Conservation (phyloP, 2,888 invertebrate species). For the Bedellia somnulentella region DNA sequence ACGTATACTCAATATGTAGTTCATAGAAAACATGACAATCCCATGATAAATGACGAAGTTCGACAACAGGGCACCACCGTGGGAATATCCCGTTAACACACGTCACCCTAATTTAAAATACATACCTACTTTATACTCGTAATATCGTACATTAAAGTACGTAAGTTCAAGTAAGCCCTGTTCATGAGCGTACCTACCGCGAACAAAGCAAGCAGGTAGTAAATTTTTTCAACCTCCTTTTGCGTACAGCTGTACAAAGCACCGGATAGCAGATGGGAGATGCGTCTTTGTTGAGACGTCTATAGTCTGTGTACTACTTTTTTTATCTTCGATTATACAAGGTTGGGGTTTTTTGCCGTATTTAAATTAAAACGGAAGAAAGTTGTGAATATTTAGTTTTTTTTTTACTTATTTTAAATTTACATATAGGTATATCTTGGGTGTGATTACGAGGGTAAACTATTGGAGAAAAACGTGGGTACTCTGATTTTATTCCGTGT, state of each 20-base stretch:
- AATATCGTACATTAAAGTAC: not conserved
- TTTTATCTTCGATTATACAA: not conserved
- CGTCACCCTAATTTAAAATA: no score
- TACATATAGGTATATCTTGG: no score
- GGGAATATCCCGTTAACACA: not conserved
- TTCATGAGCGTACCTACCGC: conserved; percentile 1
- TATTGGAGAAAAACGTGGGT: no score
- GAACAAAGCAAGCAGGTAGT: conserved; percentile 9
- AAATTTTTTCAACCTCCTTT: conserved; percentile 11
- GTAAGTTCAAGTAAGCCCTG: not conserved
- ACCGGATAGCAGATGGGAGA: conserved; percentile 43
- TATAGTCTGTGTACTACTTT: not conserved
- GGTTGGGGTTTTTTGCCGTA: not conserved
- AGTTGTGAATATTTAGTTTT: not conserved
- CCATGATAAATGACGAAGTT: no score
- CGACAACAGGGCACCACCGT: not conserved
- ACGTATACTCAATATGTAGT: no score
- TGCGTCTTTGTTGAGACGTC: conserved; percentile 25
- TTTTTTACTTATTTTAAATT: conserved; percentile 1
- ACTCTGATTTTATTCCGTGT: no score
- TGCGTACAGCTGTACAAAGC: conserved; percentile 1
- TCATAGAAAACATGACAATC: no score
- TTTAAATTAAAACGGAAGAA: no score
- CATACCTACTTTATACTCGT: no score
- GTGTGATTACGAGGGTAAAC: no score